These are phyloP conservation scores for Anolis sagrei DNA, from an alignment of 2,113 vertebrate species.

Conservation along the genomic window DNA sequence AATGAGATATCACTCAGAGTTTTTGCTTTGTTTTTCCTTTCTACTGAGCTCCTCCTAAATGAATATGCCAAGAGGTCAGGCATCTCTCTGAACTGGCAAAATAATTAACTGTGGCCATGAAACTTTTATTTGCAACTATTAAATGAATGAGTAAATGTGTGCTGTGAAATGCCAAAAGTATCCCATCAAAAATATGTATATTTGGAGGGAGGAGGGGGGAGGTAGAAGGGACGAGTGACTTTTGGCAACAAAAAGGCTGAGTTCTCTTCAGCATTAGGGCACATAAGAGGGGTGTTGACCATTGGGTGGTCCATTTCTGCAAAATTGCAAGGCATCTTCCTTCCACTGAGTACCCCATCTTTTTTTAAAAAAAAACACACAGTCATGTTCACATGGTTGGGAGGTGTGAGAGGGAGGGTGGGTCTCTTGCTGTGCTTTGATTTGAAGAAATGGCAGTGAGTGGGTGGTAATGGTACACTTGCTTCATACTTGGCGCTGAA, in stretches of 20 bases:
- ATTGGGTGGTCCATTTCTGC: constrained; percentile 77
- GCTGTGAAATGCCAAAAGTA: constrained; percentile 59
- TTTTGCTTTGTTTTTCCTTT: not conserved
- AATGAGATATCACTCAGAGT: not conserved
- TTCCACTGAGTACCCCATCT: constrained; percentile 77
- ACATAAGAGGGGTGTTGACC: constrained; percentile 58
- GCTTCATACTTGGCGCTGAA: constrained; percentile 64
- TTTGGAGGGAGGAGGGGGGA: not conserved
- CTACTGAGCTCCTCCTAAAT: not conserved
- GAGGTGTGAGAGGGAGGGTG: not conserved
- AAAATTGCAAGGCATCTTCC: constrained; percentile 72
- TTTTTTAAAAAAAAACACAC: constrained; percentile 49
- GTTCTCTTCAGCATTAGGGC: constrained; percentile 68
- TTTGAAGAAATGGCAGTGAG: constrained; percentile 73
- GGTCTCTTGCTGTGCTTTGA: constrained; percentile 66
- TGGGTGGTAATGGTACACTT: constrained; percentile 63
- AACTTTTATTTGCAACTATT: constrained; percentile 65
- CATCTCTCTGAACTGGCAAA: constrained; percentile 61
- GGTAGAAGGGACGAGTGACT: constrained; percentile 8
- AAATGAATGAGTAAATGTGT: constrained; percentile 60
- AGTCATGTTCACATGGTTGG: constrained; percentile 60
- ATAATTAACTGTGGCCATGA: constrained; percentile 61
- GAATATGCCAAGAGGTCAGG: constrained; percentile 26
- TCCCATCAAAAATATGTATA: constrained; percentile 69
- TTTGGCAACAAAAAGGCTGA: constrained; percentile 68